phyloP scores from a whole-genome alignment of 2,797 vertebrate species.

The Falco concolor region DNA sequence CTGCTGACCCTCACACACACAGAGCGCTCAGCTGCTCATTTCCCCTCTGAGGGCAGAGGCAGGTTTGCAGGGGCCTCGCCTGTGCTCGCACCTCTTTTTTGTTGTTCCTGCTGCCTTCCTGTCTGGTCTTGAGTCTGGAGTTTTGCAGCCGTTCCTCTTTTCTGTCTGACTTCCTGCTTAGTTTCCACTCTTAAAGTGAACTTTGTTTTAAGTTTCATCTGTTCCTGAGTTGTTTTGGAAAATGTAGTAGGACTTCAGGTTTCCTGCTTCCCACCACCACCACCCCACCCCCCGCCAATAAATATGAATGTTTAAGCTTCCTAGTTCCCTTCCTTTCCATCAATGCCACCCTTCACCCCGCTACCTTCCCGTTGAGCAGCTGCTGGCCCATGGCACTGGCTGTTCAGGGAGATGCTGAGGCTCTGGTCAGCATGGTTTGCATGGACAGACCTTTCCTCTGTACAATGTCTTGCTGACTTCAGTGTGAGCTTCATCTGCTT shows the following conservation, averaged over 20 bases:
- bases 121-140: not conserved
- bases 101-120: not conserved
- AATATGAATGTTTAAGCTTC: not conserved
- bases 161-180: not conserved
- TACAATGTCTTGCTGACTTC: not conserved
- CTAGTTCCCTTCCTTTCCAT: not conserved
- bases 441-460: not conserved
- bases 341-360: not conserved
- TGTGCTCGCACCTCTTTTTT: not conserved
- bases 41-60: not conserved
- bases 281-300: rapidly evolving
- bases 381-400: not conserved
- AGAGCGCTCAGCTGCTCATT: not conserved
- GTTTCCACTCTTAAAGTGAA: not conserved
- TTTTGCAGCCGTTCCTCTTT: not conserved
- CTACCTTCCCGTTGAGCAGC: not conserved
- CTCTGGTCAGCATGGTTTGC: not conserved
- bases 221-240: not conserved
- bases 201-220: not conserved
- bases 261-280: not conserved
- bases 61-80: not conserved
- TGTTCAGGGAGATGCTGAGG: not conserved
- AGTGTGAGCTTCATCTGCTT: not conserved
- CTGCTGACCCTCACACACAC: not conserved
- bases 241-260: not conserved